Evolutionary conservation across 1,140 invertebrate species (phyloP), one percentile per base, ranked within the genome.

Genomic region (Drosophila busckii): DNA sequence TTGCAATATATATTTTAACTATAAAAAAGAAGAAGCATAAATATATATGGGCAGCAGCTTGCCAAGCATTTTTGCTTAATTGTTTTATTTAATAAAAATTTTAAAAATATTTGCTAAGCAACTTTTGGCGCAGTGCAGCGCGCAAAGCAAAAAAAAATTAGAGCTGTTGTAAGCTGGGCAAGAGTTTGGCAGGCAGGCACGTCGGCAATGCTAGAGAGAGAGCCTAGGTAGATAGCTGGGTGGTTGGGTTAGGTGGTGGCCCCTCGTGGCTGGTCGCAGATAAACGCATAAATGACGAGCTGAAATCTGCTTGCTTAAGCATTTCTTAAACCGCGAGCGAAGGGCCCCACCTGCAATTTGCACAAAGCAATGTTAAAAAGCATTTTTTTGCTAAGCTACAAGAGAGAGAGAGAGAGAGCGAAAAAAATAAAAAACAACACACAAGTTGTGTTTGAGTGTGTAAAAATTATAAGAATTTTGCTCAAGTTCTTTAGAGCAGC

Each of bases 271-370:
- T 58, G 73, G 68, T 48, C 60, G 59, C 50, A 80, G 75, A 80
- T 80, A 80, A 80, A 80, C 75, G 75, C 75, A 80, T 80, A 80
- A 80, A 80, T 80, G 75, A 80, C 75, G 75, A 80, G 75, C 69
- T 80, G 54, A 80, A 80, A 80, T 82, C 75, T 82, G 69, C 66
- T 75, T 73, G 60, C 70, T 52, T 45, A 42, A 29, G 46, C 40
- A 54, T 42, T 60, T 65, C 40, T 34, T 50, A 29, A 31, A 37
- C 19, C 40, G 20, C 45, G 22, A 31, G 38, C 29, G 38, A 46
- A 46, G 62, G 5, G 4, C 13, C 9, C 9, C 46, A 10, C 26
- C 26, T 15, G 4, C 8, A 4, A 44, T 26, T 15, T 16, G 8
- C 41, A 16, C 9, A 31, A 17, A 40, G 35, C 46, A 34, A 73